Percentiles rank a stretch among this genome's conserved stretches.
Evolutionary conservation across 2,888 invertebrate species (phyloP).

Genomic region (Lumbricus terrestris): DNA sequence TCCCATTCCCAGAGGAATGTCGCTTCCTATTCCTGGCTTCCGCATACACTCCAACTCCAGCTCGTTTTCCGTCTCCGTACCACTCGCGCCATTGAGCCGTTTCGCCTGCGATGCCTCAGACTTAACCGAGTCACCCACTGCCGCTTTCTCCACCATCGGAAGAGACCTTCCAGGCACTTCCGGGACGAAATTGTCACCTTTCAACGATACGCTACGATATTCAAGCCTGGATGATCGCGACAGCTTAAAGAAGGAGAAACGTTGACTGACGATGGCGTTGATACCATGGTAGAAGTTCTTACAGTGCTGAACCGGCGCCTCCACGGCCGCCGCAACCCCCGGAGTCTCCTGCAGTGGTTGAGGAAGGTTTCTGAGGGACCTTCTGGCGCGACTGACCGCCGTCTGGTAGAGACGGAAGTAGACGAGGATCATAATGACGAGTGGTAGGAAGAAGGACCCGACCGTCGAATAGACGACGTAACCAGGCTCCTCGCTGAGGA

Average conservation of each 20-base stretch:
- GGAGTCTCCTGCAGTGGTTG: neutral
- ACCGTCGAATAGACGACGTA: slow-evolving; percentile 90
- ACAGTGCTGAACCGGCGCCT: too few relatives aligned
- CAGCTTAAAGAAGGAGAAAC: neutral
- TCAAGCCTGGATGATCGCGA: neutral
- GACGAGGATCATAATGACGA: slow-evolving; percentile 92
- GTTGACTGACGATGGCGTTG: neutral
- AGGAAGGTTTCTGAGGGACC: slow-evolving; percentile 54
- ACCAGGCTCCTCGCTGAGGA: slow-evolving; percentile 87
- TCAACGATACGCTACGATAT: neutral
- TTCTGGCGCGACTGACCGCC: slow-evolving; percentile 83
- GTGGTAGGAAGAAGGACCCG: slow-evolving; percentile 88
- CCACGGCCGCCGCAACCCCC: neutral
- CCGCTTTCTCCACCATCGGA: neutral
- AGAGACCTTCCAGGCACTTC: neutral
- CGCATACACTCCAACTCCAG: neutral
- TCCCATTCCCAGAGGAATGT: neutral
- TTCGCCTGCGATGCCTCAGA: neutral
- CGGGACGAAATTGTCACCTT: neutral
- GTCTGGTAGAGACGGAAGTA: slow-evolving; percentile 88
- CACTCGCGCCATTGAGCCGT: neutral
- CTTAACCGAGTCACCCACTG: neutral
- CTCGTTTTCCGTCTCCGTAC: neutral
- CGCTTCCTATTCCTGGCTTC: neutral
- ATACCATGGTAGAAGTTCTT: neutral